Conservation (phyloP, 2,888 invertebrate species). For the Epinotia demarniana region DNA sequence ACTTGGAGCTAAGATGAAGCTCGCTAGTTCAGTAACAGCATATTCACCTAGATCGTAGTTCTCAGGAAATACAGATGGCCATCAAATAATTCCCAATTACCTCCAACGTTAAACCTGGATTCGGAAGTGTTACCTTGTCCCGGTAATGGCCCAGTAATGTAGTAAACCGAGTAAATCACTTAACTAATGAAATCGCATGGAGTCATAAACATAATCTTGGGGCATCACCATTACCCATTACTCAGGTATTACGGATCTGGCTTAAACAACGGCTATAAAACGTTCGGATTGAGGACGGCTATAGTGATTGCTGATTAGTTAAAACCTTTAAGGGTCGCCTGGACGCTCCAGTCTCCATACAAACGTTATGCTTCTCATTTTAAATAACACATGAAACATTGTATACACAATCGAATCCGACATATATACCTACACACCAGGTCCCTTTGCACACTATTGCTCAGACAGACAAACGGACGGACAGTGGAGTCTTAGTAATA, state of each 20-base stretch:
- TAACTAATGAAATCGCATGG: conserved; percentile 21
- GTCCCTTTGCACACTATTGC: no score
- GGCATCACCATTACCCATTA: conserved; percentile 17
- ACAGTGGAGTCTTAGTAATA: no score
- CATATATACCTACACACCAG: no score
- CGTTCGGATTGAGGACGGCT: background rate
- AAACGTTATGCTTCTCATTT: no score
- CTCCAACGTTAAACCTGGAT: background rate
- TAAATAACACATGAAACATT: no score
- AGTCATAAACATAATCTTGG: conserved; percentile 32
- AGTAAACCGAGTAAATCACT: conserved; percentile 14
- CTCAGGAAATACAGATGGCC: no score
- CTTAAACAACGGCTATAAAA: background rate
- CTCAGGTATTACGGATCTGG: conserved; percentile 21
- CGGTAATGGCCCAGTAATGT: background rate
- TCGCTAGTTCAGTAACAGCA: no score
- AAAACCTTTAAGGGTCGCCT: background rate
- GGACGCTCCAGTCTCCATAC: no score
- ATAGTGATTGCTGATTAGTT: background rate
- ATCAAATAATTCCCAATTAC: background rate
- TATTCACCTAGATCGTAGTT: no score
- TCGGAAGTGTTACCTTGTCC: background rate
- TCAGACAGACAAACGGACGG: no score
- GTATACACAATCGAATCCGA: no score
- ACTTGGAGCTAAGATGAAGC: no score